Conservation (phyloP, 2,113 vertebrate species). For the Lanius ludovicianus region DNA sequence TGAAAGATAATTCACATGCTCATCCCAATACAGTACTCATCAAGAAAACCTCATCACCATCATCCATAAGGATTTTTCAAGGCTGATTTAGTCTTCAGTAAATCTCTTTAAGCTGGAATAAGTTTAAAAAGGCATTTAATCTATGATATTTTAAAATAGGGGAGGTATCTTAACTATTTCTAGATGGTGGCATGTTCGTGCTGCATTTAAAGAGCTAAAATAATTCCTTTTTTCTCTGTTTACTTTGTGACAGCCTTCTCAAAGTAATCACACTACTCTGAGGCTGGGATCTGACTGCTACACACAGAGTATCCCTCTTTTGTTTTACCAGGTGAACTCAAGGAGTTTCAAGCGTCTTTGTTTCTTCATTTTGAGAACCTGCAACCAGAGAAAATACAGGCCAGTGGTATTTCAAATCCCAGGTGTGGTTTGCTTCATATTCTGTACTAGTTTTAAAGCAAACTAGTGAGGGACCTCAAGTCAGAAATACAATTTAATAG, state of each 20-base stretch:
- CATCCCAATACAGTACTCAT: background rate
- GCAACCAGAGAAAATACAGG: background rate
- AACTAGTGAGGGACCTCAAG: too few relatives aligned
- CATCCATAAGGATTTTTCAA: background rate
- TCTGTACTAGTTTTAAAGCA: too few relatives aligned
- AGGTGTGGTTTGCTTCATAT: background rate
- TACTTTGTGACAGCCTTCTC: background rate
- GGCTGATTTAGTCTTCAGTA: background rate
- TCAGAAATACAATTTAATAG: too few relatives aligned
- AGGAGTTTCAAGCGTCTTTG: background rate
- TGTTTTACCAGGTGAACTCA: background rate
- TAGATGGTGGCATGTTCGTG: background rate
- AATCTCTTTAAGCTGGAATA: background rate
- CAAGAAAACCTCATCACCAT: background rate
- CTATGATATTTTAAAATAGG: background rate
- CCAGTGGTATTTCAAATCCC: background rate
- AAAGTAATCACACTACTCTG: background rate
- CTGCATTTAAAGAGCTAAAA: background rate
- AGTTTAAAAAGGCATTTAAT: background rate
- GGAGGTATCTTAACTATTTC: background rate
- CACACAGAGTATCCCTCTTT: rapidly evolving
- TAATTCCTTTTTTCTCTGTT: background rate
- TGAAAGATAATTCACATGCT: background rate
- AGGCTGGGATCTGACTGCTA: background rate
- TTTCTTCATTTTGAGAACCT: background rate